phyloP scores from a whole-genome alignment of 2,888 invertebrate genomes.

The Iphiclides podalirius region DNA sequence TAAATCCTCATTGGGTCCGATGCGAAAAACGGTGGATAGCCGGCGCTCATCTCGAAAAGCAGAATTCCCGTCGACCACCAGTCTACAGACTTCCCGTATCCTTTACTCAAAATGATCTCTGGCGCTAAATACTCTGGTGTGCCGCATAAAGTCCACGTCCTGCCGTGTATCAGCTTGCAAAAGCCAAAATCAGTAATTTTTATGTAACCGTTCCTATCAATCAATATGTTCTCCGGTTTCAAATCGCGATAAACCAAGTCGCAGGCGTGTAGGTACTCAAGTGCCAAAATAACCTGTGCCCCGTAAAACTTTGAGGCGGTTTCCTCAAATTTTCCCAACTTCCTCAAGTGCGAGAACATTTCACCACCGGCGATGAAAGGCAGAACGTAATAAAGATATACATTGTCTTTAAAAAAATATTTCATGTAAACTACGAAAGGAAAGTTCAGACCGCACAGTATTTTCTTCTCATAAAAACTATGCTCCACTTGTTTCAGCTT shows the following conservation, averaged over 20 bases:
- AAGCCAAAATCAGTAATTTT: constrained; percentile 97
- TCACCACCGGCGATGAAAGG: constrained; percentile 93
- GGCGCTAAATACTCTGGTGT: constrained; percentile 98
- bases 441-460: constrained; percentile 91
- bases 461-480: constrained; percentile 92
- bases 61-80: constrained; percentile 97
- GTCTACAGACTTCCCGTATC: constrained; percentile 95
- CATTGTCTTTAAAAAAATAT: constrained; percentile 92
- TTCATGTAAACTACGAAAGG: constrained; percentile 93
- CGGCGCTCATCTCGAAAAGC: constrained; percentile 93
- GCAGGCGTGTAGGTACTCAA: constrained; percentile 94
- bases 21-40: constrained; percentile 96
- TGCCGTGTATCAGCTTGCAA: constrained; percentile 86
- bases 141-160: constrained; percentile 96
- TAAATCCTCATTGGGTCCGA: constrained; percentile 96
- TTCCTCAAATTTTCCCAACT: constrained; percentile 85
- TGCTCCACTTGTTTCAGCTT: constrained; percentile 94
- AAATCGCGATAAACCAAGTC: constrained; percentile 94
- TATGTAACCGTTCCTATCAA: constrained; percentile 88
- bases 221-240: constrained; percentile 94
- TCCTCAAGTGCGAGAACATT: constrained; percentile 88
- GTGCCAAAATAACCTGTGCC: constrained; percentile 91
- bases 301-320: constrained; percentile 91
- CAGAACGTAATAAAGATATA: constrained; percentile 89
- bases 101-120: constrained; percentile 94